Percentiles rank a stretch among this genome's conserved stretches.
These are phyloP conservation scores for Sibirionetta formosa DNA, from an alignment of 2,797 vertebrate genomes.

Conservation along the genomic window DNA sequence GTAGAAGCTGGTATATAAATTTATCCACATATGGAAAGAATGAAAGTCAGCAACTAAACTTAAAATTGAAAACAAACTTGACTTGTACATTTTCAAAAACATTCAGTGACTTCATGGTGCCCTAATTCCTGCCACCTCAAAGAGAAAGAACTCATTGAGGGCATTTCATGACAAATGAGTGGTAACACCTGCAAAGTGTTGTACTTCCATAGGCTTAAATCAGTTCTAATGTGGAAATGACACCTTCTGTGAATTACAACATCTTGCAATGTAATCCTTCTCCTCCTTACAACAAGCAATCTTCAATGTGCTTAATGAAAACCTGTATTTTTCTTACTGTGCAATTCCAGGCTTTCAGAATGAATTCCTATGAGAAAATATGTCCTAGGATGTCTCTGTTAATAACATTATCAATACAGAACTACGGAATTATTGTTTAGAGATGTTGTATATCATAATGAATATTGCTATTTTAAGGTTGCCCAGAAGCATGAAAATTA, in stretches of 20 bases:
- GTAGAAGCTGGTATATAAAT: not conserved
- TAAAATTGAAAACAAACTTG: not conserved
- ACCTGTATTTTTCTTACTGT: not conserved
- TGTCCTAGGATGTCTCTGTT: not conserved
- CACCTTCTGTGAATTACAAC: not conserved
- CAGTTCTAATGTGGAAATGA: not conserved
- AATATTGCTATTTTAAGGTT: not conserved
- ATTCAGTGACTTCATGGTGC: not conserved
- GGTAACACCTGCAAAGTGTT: not conserved
- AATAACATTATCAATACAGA: not conserved
- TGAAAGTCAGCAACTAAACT: not conserved
- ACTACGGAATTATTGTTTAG: not conserved
- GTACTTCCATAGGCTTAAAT: not conserved
- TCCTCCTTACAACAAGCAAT: not conserved
- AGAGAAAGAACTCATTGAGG: not conserved
- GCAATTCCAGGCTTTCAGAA: not conserved
- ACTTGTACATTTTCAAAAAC: not conserved
- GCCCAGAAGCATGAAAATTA: not conserved
- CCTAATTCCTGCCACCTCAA: not conserved
- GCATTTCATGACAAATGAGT: not conserved
- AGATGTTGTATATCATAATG: not conserved
- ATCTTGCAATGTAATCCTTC: not conserved
- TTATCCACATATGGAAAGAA: not conserved
- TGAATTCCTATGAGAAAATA: not conserved
- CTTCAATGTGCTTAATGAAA: constrained; percentile 3